Evolutionary conservation across 37 sponge, comb jelly and placozoan genomes (phyloP).

Genomic region (Geodia barretti): DNA sequence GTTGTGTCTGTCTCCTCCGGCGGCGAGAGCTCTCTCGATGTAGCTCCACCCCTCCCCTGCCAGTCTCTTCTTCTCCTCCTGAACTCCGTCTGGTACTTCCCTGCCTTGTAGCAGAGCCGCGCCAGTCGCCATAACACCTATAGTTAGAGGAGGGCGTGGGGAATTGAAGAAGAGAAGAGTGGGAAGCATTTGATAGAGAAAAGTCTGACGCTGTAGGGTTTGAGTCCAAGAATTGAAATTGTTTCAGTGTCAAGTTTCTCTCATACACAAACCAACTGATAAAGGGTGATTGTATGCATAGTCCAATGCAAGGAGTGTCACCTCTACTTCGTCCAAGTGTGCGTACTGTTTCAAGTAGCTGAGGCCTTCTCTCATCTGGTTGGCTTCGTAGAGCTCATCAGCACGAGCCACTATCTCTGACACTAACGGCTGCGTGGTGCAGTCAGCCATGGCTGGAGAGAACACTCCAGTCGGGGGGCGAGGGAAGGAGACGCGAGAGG

Average conservation of each 20-base stretch:
- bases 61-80: constrained; percentile 24
- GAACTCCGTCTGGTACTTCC: constrained; percentile 37
- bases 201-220: no score
- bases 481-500: neutral
- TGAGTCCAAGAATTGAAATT: no score
- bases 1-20: constrained; percentile 28
- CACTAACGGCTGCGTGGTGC: no score
- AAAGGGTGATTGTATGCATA: no score
- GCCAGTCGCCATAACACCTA: constrained; percentile 67
- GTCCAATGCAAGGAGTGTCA: neutral
- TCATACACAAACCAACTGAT: no score
- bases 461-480: neutral
- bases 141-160: neutral
- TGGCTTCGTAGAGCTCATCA: constrained; percentile 52
- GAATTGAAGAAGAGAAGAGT: no score
- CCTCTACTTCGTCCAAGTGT: constrained; percentile 38
- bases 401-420: constrained; percentile 31
- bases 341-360: constrained; percentile 32
- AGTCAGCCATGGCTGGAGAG: neutral
- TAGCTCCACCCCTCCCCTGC: constrained; percentile 35
- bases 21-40: constrained; percentile 33
- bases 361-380: constrained; percentile 48
- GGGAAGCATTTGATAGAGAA: no score
- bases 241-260: no score
- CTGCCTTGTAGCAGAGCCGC: constrained; percentile 66